Evolutionary conservation across 2,888 invertebrate genomes (phyloP).

Genomic region (Rapana venosa): DNA sequence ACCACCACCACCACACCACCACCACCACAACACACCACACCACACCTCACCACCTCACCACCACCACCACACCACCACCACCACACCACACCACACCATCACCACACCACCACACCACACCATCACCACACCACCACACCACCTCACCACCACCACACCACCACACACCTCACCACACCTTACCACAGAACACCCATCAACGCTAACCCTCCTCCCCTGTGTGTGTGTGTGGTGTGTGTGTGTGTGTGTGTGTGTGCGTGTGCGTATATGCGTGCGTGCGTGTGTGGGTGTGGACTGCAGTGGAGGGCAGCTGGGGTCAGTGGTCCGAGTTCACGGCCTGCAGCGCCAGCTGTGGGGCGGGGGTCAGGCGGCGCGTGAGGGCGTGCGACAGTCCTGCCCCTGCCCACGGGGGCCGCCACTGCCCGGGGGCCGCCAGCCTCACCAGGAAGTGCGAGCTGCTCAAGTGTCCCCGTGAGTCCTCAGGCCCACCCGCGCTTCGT

Average conservation of each 20-base stretch:
- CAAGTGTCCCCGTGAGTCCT: constrained; percentile 70
- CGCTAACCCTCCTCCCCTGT: not conserved
- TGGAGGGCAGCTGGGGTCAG: constrained; percentile 73
- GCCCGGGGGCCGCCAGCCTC: constrained; percentile 59
- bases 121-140: no score
- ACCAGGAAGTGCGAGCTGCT: constrained; percentile 66
- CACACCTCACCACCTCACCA: no score
- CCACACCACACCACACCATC: no score
- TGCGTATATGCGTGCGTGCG: not conserved
- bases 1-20: no score
- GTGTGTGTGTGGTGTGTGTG: not conserved
- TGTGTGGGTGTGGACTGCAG: constrained; percentile 52
- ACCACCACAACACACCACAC: no score
- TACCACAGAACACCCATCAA: no score
- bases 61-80: no score
- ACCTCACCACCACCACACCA: no score
- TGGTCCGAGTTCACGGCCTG: constrained; percentile 71
- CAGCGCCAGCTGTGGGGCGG: constrained; percentile 72
- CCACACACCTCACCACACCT: no score
- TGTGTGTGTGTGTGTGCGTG: constrained; percentile 14
- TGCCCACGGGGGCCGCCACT: constrained; percentile 65
- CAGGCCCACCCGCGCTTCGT: no score
- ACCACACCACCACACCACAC: no score
- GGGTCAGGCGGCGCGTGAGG: constrained; percentile 65
- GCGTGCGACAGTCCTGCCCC: constrained; percentile 71